Evolutionary conservation across 2,113 vertebrate species (phyloP), one percentile per base, ranked within the genome.

Genomic region (Rhodinocichla rosea): DNA sequence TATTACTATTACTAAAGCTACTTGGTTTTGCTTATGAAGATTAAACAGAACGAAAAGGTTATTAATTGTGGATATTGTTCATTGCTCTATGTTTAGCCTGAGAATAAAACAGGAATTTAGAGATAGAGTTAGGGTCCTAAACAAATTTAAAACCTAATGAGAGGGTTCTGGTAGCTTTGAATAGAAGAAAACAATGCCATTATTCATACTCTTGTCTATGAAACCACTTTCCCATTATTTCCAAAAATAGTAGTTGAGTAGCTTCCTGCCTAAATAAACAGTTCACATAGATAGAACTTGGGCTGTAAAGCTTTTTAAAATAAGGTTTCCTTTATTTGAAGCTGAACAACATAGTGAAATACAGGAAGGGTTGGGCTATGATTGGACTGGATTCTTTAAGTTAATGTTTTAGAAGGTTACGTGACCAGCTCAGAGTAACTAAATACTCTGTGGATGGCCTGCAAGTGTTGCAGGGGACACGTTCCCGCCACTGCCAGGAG

Each of bases 181-280:
- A 67, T 88, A 81, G 71, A 94, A 86, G 26, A 67, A 87, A 92
- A 95, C 87, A 93, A 70, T 83, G 40, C 14, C 60, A 80, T 94
- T 96, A 83, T 92, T 96, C 85, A 63, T 87, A 82, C n/a, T 49
- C 77, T 52, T 74, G n/a, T 84, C 87, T 85, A 30, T 44, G 91
- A 24, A 96, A 80, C 64, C 60, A 67, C 82, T 95, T 95, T 90
- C 55, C 88, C 71, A 75, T 97, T 95, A 90, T 95, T 93, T 95
- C 93, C 94, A 94, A 56, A 96, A 96, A 96, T 95, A 94, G 93
- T 59, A 67, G 74, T 53, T 30, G 47, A 86, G 71, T 67, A 86
- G 78, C 71, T 96, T 97, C 96, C 95, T 96, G 94, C 84, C 79
- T 93, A 91, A 85, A 74, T 73, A 95, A 95, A 83, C 67, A 93